phyloP scores from a whole-genome alignment of 2,113 vertebrate genomes.

The Circaetus cinerascens region DNA sequence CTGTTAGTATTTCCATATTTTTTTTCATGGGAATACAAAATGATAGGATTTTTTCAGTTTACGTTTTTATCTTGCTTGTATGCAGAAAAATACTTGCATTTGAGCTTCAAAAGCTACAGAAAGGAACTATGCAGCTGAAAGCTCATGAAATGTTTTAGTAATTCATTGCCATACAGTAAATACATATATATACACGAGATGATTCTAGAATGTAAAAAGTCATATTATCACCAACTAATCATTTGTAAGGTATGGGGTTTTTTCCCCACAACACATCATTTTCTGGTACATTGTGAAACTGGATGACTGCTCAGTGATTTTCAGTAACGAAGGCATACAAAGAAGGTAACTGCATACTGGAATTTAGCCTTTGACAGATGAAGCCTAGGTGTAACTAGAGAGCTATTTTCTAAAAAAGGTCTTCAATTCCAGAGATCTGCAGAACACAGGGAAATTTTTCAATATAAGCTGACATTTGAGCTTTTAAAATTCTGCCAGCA shows the following conservation, averaged over 20 bases:
- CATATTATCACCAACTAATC: background rate
- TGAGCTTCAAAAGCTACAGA: background rate
- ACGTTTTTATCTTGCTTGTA: background rate
- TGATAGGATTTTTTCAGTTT: background rate
- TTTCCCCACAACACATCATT: background rate
- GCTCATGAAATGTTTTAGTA: background rate
- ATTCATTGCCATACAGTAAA: background rate
- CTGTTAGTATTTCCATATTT: background rate
- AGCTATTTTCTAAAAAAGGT: background rate
- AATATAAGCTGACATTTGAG: background rate
- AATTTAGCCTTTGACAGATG: background rate
- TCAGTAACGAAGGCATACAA: background rate
- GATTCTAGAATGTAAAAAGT: background rate
- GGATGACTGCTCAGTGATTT: background rate
- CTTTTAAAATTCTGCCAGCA: background rate
- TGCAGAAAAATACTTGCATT: background rate
- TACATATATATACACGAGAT: background rate
- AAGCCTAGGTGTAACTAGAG: background rate
- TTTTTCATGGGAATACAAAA: background rate
- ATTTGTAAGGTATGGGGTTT: accelerated
- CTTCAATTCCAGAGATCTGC: background rate
- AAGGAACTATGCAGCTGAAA: background rate
- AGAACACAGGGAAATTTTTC: background rate
- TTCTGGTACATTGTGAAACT: background rate
- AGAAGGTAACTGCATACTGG: background rate